Base-by-base conservation (phyloP, 2,888 invertebrate species). In the Thereva unica region DNA sequence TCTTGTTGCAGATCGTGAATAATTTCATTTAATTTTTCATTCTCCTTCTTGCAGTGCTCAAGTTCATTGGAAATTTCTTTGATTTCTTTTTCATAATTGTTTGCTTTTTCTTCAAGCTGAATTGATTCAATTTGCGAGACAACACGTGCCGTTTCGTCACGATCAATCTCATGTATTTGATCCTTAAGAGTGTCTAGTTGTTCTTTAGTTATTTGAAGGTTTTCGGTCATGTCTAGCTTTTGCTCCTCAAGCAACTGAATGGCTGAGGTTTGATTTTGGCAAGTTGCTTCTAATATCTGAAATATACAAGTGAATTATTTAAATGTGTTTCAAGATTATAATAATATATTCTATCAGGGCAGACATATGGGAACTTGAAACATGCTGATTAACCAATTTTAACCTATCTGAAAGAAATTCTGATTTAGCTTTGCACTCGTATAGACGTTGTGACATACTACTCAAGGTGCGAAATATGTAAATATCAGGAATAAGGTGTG, bases 21-120 rank as follows among this genome's bases (percentile, higher is more conserved):
- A 66, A 83, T 83, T 61, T 82, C 82, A 42, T 83, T 76, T 41
- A 87, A 77, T 55, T 85, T 84, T 57, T 84, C 82, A 68, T 85
- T 84, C 73, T 87, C 85, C 41, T 82, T 74, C 69, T 83, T 82
- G 23, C 85, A 73, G 53, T 82, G 79, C 64, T 84, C 82, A 66
- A 85, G 81, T 65, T 85, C 82, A 41, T 80, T 80, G 70, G 82
- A 81, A 4, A 87, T 75, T 66, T 83, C 79, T 74, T 80, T 69
- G 5, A 77, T 57, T 71, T 75, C 64, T 76, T 73, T 77, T 37
- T 75, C 73, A n/a, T 77, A 73, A 1, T 78, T 76, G 61, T 86
- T 89, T 54, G 91, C 80, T 77, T 90, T 87, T 77, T 93, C 92
- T 78, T 93, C 93, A 68, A 91, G 78, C 74, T 92, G 89, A 44